Evolutionary conservation across 2,888 invertebrate species (phyloP).

Genomic region (Habroteleia sp.): DNA sequence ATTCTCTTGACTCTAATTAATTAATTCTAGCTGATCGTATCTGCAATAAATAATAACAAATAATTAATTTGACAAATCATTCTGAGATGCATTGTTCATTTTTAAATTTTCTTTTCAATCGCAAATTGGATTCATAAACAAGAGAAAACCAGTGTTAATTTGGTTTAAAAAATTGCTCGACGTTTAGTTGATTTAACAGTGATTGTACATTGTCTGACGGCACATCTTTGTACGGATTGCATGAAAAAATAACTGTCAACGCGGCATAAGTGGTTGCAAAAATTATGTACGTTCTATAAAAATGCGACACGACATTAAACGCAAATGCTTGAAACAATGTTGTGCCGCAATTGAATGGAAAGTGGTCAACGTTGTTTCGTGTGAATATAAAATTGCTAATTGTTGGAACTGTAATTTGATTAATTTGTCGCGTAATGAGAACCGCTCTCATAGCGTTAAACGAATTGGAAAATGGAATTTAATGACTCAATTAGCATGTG

Average conservation of each 20-base stretch:
- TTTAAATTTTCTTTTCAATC: too few relatives aligned
- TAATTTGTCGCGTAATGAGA: slow-evolving; percentile 23
- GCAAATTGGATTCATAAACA: slow-evolving; percentile 9
- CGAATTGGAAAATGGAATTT: slow-evolving; percentile 26
- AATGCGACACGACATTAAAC: too few relatives aligned
- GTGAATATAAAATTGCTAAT: slow-evolving; percentile 18
- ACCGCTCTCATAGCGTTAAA: slow-evolving; percentile 7
- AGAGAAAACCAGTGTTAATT: not conserved
- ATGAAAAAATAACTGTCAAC: not conserved
- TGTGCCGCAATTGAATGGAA: too few relatives aligned
- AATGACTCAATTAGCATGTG: slow-evolving; percentile 28
- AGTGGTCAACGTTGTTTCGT: too few relatives aligned
- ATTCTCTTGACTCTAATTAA: too few relatives aligned
- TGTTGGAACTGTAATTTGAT: slow-evolving; percentile 16
- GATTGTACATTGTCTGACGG: slow-evolving; percentile 5
- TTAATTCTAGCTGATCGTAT: too few relatives aligned
- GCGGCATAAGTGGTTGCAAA: not conserved
- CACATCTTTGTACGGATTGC: slow-evolving; percentile 2
- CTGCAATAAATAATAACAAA: too few relatives aligned
- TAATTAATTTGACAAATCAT: too few relatives aligned
- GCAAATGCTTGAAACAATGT: too few relatives aligned
- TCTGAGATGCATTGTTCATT: too few relatives aligned
- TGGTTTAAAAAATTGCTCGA: slow-evolving; percentile 10
- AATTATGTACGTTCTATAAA: too few relatives aligned
- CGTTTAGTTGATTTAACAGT: slow-evolving; percentile 1